Evolutionary conservation across 2,888 invertebrate genomes (phyloP), one percentile per base, ranked within the genome.

Genomic region (Leucania comma): DNA sequence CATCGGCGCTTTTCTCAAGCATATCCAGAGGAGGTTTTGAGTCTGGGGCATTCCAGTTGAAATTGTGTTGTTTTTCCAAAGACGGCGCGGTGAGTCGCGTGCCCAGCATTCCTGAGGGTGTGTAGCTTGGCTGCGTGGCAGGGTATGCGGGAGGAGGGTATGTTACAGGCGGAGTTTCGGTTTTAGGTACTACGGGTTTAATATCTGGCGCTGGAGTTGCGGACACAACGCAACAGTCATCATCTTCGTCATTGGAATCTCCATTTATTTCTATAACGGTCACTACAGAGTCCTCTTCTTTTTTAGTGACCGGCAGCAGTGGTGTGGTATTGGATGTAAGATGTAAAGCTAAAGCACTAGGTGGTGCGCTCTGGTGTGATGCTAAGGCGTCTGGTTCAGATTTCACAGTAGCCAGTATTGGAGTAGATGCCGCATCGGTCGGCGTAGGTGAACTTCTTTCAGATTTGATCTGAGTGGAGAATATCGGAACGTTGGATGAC

Each of bases 11-110:
- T 86, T 95, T 96, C 78, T 94, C 95, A 4, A 95, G 83, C 86
- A 94, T 91, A 62, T 95, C 93, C 26, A 95, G 84, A 2, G 94
- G 89, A 6, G 95, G 95, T 89, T 96, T 96, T 0, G 94, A 87
- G 81, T 95, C 94, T 20, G 95, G 96, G 1, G 96, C 94, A 69
- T 96, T 96, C 96, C 96, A 96, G 83, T 95, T 92, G 71, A 96
- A 96, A 72, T 87, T 93, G 75, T 96, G 96, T 81, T 96, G 95
- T 70, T 96, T 96, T 80, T 95, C 95, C 32, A 93, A 91, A 0
- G 94, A 92, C 1, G 89, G 88, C 4, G 86, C 85, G 5, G 90
- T 82, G 24, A 93, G 75, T 4, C 90, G 87, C 20, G 89, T 85
- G 14, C 88, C 74, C 14, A 90, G 73, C 53, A 87, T 79, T 53